These are phyloP conservation scores for Pomatostomus ruficeps DNA, from an alignment of 2,113 vertebrate species.

Conservation along the genomic window DNA sequence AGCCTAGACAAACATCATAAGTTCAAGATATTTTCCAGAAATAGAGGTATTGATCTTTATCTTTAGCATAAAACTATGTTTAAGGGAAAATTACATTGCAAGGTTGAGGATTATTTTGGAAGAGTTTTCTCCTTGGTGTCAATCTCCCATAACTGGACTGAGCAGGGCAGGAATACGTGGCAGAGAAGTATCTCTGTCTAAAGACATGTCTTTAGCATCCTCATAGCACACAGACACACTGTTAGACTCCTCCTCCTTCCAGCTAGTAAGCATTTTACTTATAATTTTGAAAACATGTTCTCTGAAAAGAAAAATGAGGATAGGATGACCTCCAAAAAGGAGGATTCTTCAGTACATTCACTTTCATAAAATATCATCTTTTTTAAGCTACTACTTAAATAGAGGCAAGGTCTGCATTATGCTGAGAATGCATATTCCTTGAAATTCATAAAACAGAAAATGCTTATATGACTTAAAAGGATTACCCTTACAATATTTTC, in stretches of 20 bases:
- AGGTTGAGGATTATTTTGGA: background rate
- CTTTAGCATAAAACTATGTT: background rate
- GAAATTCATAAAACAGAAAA: background rate
- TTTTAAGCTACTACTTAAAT: background rate
- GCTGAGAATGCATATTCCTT: background rate
- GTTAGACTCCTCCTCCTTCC: background rate
- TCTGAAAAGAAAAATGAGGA: background rate
- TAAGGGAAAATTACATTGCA: background rate
- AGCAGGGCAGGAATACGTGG: background rate
- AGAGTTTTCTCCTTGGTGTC: background rate
- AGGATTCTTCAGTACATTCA: background rate
- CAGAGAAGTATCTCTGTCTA: background rate
- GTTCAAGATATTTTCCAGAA: background rate
- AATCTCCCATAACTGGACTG: background rate
- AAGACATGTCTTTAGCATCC: background rate
- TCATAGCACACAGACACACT: background rate
- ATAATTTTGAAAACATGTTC: background rate
- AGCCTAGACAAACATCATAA: background rate
- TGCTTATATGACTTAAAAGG: background rate
- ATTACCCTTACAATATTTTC: background rate
- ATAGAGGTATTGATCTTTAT: background rate
- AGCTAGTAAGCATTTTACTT: background rate
- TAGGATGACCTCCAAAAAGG: background rate
- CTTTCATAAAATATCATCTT: background rate
- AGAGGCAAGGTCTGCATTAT: background rate